Conservation (phyloP, 2,113 vertebrate genomes). For the Rhinolophus sinicus region DNA sequence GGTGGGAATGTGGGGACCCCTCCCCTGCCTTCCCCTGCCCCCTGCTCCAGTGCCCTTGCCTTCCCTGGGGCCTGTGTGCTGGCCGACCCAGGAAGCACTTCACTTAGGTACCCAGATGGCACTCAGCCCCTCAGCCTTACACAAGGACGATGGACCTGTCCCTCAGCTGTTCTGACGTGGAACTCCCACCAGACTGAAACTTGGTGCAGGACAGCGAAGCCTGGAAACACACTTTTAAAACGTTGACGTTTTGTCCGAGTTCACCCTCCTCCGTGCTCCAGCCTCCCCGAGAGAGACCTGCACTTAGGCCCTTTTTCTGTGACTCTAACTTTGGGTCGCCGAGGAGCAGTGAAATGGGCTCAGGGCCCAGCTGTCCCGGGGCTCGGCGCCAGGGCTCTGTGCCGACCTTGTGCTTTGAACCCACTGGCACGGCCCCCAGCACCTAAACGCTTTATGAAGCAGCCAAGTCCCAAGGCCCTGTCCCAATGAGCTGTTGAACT, state of each 20-base stretch:
- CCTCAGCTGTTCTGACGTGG: background rate
- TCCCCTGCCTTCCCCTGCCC: background rate
- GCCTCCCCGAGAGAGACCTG: background rate
- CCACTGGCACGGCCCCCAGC: fast-evolving
- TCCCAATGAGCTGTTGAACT: background rate
- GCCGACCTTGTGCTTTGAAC: background rate
- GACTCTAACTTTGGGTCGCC: background rate
- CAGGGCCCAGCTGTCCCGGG: background rate
- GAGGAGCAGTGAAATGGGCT: background rate
- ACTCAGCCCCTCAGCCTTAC: background rate
- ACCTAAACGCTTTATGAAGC: fast-evolving
- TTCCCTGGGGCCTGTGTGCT: background rate
- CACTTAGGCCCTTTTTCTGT: background rate
- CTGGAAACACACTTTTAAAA: slow-evolving; percentile 8
- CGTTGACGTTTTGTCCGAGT: background rate
- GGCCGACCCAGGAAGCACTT: background rate
- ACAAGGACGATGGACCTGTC: background rate
- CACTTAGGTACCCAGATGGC: background rate
- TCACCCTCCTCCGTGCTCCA: background rate
- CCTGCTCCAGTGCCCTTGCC: fast-evolving
- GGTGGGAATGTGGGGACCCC: fast-evolving
- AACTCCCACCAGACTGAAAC: slow-evolving; percentile 46
- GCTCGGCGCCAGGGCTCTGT: background rate
- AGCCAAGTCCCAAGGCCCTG: fast-evolving
- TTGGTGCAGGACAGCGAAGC: slow-evolving; percentile 34